Base-by-base conservation (phyloP, 1,140 invertebrate genomes). In the Neotoxoptera formosana region DNA sequence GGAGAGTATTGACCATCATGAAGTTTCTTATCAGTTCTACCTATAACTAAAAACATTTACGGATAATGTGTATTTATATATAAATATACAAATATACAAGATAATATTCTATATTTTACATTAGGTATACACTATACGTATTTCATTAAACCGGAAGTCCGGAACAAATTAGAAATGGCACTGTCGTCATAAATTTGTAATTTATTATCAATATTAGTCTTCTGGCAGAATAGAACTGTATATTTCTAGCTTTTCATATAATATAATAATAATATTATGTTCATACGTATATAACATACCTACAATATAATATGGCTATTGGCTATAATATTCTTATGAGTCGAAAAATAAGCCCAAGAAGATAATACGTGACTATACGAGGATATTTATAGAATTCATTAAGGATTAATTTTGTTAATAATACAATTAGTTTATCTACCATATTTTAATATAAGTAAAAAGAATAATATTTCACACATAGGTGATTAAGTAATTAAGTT, bases 11-110 rank as follows among this genome's bases (percentile, higher is more conserved):
- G n/a, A 51, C 47, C 30, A 53, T 88, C 47, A 88, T 88, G 48
- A 25, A 56, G 88, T 89, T 89, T 89, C 48, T 56, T 89, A 56
- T 89, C 87, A 88, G 87, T 88, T 88, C n/a, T 56, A 56, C 34
- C 48, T 41, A 53, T 36, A 56, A 89, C 88, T 41, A 88, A 88
- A n/a, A 88, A 88, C 30, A 87, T 87, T 45, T 87, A 47, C 4
- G 45, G 41, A 47, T 48, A 48, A 87, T 47, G 6, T 30, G 23
- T 47, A 84, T 84, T 84, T 84, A 41, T 41, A 41, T 36, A 83
- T 23, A 83, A 41, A 36, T 84, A 25, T 84, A 25, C 11, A 45
- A 84, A 14, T 84, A 45, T 84, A 45, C 0, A 7, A 25, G 23
- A 25, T 84, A 17, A 7, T 84, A 25, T 84, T 8, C 8, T 84